Conservation (phyloP, 64 coral and sea anemone species). For the Platygyra sinensis region DNA sequence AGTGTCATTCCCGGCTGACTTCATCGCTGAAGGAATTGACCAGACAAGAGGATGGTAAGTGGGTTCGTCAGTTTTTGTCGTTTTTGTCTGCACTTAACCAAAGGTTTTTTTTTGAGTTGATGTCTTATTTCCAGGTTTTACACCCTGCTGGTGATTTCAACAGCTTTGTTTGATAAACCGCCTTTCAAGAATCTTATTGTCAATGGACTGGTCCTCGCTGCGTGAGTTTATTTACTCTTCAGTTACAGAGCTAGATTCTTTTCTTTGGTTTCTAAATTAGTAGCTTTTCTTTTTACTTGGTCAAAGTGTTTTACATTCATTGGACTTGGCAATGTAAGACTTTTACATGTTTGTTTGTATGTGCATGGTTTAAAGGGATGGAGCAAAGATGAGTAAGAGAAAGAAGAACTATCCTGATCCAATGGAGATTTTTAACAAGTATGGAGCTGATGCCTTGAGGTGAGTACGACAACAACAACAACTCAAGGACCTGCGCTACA, state of each 20-base stretch:
- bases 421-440: slow-evolving; percentile 87
- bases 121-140: slow-evolving; percentile 81
- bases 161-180: slow-evolving; percentile 94
- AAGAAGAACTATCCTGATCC: slow-evolving; percentile 99
- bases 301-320: neutral
- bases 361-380: slow-evolving; percentile 63
- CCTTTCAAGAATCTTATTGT: slow-evolving; percentile 99
- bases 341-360: no score
- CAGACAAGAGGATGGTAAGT: slow-evolving; percentile 98
- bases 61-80: neutral
- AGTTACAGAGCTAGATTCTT: neutral
- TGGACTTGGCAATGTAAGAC: no score
- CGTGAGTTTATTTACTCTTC: slow-evolving; percentile 58
- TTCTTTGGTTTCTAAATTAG: neutral
- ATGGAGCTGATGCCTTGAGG: slow-evolving; percentile 97
- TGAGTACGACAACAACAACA: slow-evolving; percentile 5
- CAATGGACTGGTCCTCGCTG: slow-evolving; percentile 94
- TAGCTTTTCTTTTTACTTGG: neutral
- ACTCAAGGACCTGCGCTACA: neutral
- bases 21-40: slow-evolving; percentile 99
- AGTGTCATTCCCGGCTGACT: slow-evolving; percentile 91
- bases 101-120: neutral
- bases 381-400: slow-evolving; percentile 98
- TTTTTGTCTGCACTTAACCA: neutral
- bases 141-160: slow-evolving; percentile 93